Base-by-base conservation (phyloP, 1,140 invertebrate species). In the Radopholus similis region DNA sequence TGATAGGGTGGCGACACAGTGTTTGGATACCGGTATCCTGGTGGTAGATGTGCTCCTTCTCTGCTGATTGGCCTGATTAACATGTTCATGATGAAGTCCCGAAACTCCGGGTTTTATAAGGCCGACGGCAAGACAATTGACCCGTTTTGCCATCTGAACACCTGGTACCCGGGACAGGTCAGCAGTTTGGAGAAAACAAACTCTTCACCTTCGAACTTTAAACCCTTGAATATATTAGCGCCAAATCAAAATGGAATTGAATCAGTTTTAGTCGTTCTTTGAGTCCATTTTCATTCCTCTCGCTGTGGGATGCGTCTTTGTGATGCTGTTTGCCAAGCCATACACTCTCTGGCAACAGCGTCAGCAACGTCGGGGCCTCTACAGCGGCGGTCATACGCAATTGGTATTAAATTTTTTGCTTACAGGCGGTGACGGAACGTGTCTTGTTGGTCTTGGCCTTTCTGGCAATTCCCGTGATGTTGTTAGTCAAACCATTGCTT, bases 251-350 rank as follows among this genome's bases (percentile, higher is more conserved):
- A 42, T 49, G 32, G 37, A 9, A 59, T 28, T 15, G 42, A 56
- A 55, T 4, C 23, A 28, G n/a, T 75, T 80, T 80, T 60, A 80
- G 78, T 66, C 66, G 13, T 81, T 81, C 72, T 82, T 81, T 66
- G 91, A 96, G 83, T 85, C 85, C 28, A 82, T 88, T 47, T 88
- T 92, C 54, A 88, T 94, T 2, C 79, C 90, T 9, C 64, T 90
- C 1, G 91, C 89, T 0, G 74, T 95, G 0, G 73, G 89, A 28
- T 96, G 93, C 83, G 88, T 97, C 26, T 95, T 94, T 0, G 88
- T 92, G 78, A 90, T 98, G 90, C 86, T 97, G 64, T 83, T 95
- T 9, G 90, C 90, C 8, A 97, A 95, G 84, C 95, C 95, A 0
- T 81, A 95, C 28, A 66, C 71, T 55, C 57, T 81, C 32, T 82